These are phyloP conservation scores for Zoroaster sp. DNA, from an alignment of 53 echinoderm and acorn worm genomes.

Conservation along the genomic window DNA sequence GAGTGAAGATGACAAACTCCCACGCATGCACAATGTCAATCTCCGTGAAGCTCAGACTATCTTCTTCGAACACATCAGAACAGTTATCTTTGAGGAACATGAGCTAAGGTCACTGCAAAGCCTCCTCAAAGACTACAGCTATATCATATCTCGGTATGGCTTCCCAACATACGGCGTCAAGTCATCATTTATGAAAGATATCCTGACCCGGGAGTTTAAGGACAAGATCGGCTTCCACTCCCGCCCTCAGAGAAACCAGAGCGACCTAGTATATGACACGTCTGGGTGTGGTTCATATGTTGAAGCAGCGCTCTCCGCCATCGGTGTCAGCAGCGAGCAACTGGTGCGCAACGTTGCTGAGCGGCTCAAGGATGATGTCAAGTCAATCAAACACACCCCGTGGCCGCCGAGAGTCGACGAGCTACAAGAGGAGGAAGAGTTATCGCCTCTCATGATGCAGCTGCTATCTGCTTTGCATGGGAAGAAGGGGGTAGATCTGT, in stretches of 20 bases:
- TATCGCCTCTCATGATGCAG: background rate
- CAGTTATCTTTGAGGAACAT: slow-evolving; percentile 46
- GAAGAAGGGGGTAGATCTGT: background rate
- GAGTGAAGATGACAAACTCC: background rate
- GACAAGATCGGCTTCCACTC: slow-evolving; percentile 31
- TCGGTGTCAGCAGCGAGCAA: slow-evolving; percentile 15
- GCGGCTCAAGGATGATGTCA: background rate
- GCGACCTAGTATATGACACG: slow-evolving; percentile 22
- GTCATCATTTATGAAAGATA: background rate
- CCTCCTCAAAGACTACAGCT: slow-evolving; percentile 51
- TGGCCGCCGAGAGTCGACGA: background rate
- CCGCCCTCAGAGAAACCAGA: slow-evolving; percentile 3
- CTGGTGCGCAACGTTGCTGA: background rate
- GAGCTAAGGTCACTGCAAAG: slow-evolving; percentile 57
- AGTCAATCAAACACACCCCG: background rate
- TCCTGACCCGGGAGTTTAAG: background rate
- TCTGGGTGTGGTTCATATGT: slow-evolving; percentile 1
- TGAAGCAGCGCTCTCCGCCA: slow-evolving; percentile 22
- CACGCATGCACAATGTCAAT: slow-evolving; percentile 22
- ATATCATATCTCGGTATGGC: slow-evolving; percentile 27
- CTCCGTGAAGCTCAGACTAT: slow-evolving; percentile 37
- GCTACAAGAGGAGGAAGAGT: background rate
- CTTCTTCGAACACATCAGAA: slow-evolving; percentile 41
- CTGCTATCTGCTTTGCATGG: background rate
- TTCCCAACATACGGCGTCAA: background rate